Percentiles rank a stretch among this genome's conserved stretches.
Evolutionary conservation across 2,113 vertebrate genomes (phyloP).

Genomic region (Candoia aspera): DNA sequence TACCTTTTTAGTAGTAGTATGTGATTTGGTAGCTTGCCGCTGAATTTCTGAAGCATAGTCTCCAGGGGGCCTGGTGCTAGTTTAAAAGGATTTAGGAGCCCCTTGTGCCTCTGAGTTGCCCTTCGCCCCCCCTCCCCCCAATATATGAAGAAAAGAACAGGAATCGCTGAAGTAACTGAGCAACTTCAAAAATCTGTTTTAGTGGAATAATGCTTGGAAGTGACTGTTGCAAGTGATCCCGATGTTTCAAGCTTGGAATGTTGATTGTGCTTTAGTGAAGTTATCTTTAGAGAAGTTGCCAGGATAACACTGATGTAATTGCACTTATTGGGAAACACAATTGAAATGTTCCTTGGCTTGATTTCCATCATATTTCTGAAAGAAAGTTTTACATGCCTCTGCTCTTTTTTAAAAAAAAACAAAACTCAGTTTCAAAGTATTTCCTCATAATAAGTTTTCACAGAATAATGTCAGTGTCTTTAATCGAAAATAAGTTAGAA

Average conservation of each 20-base stretch:
- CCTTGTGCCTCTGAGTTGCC: neutral
- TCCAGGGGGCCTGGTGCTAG: neutral
- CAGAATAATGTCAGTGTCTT: neutral
- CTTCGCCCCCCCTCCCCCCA: neutral
- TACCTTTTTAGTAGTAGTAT: neutral
- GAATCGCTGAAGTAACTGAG: neutral
- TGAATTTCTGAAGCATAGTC: neutral
- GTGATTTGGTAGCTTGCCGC: neutral
- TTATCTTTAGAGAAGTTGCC: neutral
- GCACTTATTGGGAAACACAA: neutral
- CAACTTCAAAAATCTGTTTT: neutral
- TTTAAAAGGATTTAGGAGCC: neutral
- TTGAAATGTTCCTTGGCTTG: neutral
- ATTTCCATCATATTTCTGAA: slow-evolving; percentile 6
- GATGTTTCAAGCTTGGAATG: neutral
- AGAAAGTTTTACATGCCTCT: neutral
- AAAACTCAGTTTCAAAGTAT: neutral
- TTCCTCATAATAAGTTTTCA: slow-evolving; percentile 37
- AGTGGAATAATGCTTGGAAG: neutral
- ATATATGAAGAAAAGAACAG: neutral
- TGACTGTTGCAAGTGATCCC: neutral
- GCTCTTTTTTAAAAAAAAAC: neutral
- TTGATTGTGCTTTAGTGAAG: neutral
- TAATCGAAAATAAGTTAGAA: slow-evolving; percentile 5
- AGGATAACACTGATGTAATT: neutral